Conservation (phyloP, 1,140 invertebrate genomes). For the Musca vetustissima region DNA sequence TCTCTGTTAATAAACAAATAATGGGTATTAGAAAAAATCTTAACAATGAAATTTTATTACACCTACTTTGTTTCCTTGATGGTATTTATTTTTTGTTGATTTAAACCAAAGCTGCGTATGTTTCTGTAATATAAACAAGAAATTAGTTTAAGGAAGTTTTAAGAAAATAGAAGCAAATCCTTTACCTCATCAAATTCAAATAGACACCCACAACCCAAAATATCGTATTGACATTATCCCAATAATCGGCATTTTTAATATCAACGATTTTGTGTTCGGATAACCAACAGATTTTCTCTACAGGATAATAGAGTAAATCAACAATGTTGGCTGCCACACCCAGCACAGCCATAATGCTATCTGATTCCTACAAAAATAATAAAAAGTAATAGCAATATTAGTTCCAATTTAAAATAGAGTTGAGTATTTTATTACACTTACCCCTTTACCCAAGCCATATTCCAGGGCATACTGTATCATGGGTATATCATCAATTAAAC, state of each 20-base stretch:
- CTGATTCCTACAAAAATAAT: no score
- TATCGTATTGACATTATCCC: conserved; percentile 69
- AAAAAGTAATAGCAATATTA: conserved; percentile 28
- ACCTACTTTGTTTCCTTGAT: conserved; percentile 40
- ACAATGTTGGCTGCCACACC: conserved; percentile 72
- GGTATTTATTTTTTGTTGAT: conserved; percentile 56
- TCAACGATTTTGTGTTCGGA: conserved; percentile 69
- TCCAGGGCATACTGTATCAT: conserved; percentile 65
- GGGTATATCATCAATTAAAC: conserved; percentile 76
- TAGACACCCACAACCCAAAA: conserved; percentile 80
- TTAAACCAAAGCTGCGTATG: conserved; percentile 56
- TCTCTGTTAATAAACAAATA: conserved; percentile 22
- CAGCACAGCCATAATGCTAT: conserved; percentile 64
- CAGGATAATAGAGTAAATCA: conserved; percentile 75
- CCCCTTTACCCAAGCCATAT: conserved; percentile 66
- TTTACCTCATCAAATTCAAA: conserved; percentile 57
- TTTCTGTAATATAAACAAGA: conserved; percentile 54
- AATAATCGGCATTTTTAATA: conserved; percentile 62
- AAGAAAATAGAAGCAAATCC: neutral
- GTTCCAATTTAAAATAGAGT: neutral
- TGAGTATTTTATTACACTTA: conserved; percentile 42
- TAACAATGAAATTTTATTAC: neutral
- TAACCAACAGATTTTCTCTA: conserved; percentile 84
- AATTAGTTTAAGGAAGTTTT: neutral
- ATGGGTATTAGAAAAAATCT: no score